Percentiles rank a stretch among this genome's conserved stretches.
phyloP scores from a whole-genome alignment of 2,888 invertebrate species.

The Xestia rhomboidea region DNA sequence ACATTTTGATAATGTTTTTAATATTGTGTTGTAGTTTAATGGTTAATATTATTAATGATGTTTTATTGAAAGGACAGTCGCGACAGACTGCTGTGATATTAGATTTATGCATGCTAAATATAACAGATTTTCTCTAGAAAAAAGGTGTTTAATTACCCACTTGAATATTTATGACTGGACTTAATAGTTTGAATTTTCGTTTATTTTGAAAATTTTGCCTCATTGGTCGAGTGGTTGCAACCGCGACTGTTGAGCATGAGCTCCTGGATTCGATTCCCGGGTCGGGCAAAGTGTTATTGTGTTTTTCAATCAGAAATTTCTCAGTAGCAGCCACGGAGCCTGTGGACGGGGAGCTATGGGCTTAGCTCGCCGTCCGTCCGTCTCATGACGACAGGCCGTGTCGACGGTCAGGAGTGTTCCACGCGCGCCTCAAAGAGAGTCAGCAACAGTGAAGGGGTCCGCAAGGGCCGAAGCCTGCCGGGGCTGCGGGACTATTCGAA shows the following conservation, averaged over 20 bases:
- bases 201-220: background rate
- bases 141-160: conserved; percentile 1
- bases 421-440: too few species aligned
- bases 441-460: too few species aligned
- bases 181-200: background rate
- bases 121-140: conserved; percentile 43
- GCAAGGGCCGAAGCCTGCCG: too few species aligned
- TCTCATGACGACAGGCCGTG: too few species aligned
- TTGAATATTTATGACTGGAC: background rate
- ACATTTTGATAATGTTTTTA: conserved; percentile 11
- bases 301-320: background rate
- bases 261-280: background rate
- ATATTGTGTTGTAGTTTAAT: background rate
- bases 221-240: background rate
- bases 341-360: too few species aligned
- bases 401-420: too few species aligned
- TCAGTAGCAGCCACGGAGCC: background rate
- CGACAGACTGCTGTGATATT: conserved; percentile 86
- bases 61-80: conserved; percentile 55
- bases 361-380: too few species aligned
- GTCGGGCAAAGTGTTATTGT: background rate
- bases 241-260: background rate
- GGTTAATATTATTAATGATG: background rate
- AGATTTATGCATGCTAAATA: conserved; percentile 73
- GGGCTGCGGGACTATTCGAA: too few species aligned